These are phyloP conservation scores for mouse (Mus musculus) DNA, from an alignment of 2,113 vertebrate species.

Conservation along the genomic window GRCm39 chr5:111592501-111593000, in stretches of 20 bases:
- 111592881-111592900: no score
- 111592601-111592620: not conserved
- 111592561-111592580: not conserved
- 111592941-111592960: not conserved
- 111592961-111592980: not conserved
- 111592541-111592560: not conserved
- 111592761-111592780: not conserved
- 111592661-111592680: not conserved
- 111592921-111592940: no score
- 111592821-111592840: not conserved
- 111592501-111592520: not conserved
- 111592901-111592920: no score
- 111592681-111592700: not conserved
- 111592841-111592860: no score
- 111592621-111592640: not conserved
- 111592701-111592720: not conserved
- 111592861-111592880: no score
- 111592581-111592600: not conserved
- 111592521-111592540: not conserved
- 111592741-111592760: no score
- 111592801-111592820: no score
- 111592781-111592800: not conserved
- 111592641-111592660: no score
- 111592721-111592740: not conserved
- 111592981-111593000: no score